A percentile compares a stretch with the other conserved stretches of the same genome.
phyloP scores from a whole-genome alignment of 2,888 invertebrate species.

The Trichogramma dendrolimi region DNA sequence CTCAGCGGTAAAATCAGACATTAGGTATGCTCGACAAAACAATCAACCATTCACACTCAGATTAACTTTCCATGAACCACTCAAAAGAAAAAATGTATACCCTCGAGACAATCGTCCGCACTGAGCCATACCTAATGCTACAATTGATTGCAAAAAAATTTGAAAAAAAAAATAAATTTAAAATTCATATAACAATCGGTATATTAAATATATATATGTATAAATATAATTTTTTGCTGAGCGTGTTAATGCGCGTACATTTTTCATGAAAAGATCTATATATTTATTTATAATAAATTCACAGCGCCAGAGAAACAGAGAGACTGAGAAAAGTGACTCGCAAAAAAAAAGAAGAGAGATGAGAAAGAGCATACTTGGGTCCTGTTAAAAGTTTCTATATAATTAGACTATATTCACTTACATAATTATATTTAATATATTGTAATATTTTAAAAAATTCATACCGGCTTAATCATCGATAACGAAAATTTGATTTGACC shows the following conservation, averaged over 20 bases:
- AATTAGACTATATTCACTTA: constrained; percentile 9
- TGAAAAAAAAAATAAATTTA: constrained; percentile 40
- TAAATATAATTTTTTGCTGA: constrained; percentile 28
- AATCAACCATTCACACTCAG: too few species aligned
- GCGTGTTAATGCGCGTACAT: constrained; percentile 29
- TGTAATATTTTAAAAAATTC: constrained; percentile 23
- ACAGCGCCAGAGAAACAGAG: constrained; percentile 17
- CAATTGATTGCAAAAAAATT: constrained; percentile 37
- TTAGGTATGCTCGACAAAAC: constrained; percentile 38
- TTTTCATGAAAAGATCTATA: constrained; percentile 16
- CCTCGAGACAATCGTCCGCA: too few species aligned
- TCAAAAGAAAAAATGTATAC: too few species aligned
- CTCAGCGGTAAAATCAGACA: constrained; percentile 48
- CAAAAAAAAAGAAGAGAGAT: constrained; percentile 23
- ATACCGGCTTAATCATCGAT: constrained; percentile 25
- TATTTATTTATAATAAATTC: not conserved
- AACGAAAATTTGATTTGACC: not conserved
- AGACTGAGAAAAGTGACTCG: constrained; percentile 12
- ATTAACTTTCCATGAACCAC: too few species aligned
- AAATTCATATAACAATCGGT: constrained; percentile 40
- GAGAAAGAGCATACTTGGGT: constrained; percentile 27
- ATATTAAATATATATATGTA: constrained; percentile 22
- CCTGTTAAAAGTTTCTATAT: constrained; percentile 26
- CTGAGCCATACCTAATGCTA: constrained; percentile 34
- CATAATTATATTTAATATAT: constrained; percentile 16